Evolutionary conservation across 2,113 vertebrate species (phyloP).

Genomic region (Pungitius pungitius): DNA sequence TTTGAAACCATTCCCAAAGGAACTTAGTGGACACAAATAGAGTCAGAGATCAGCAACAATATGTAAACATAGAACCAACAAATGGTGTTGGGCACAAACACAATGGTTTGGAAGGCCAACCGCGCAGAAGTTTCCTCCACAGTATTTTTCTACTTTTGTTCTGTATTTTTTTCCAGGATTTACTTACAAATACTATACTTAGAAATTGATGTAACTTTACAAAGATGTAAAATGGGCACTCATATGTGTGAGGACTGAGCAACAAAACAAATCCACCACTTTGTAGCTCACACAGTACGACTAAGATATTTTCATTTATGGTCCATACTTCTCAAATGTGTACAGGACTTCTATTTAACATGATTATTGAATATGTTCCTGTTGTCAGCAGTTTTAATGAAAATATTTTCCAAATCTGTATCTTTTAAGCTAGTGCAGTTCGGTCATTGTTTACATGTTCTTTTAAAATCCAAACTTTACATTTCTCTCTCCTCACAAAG

Average conservation of each 20-base stretch:
- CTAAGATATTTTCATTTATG: background rate
- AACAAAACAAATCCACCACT: slow-evolving; percentile 8
- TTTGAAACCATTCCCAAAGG: background rate
- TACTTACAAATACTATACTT: slow-evolving; percentile 34
- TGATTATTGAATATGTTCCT: background rate
- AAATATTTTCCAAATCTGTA: background rate
- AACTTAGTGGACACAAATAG: background rate
- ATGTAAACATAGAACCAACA: background rate
- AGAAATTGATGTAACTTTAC: slow-evolving; percentile 28
- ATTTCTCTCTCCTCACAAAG: slow-evolving; percentile 7
- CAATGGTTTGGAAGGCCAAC: background rate
- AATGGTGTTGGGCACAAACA: slow-evolving; percentile 12
- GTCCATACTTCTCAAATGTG: background rate
- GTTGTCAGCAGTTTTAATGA: background rate
- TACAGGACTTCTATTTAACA: background rate
- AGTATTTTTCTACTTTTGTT: slow-evolving; percentile 7
- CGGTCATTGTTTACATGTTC: background rate
- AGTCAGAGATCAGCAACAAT: slow-evolving; percentile 2
- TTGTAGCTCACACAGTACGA: background rate
- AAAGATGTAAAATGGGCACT: slow-evolving; percentile 32
- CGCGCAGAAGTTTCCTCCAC: background rate
- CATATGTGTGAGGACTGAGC: background rate
- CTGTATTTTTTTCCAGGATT: background rate
- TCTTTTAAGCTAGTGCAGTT: slow-evolving; percentile 19
- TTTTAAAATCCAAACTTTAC: slow-evolving; percentile 24